Percentiles rank a stretch among this genome's conserved stretches.
These are phyloP conservation scores for Nettapus auritus DNA, from an alignment of 2,113 vertebrate species.

Conservation along the genomic window DNA sequence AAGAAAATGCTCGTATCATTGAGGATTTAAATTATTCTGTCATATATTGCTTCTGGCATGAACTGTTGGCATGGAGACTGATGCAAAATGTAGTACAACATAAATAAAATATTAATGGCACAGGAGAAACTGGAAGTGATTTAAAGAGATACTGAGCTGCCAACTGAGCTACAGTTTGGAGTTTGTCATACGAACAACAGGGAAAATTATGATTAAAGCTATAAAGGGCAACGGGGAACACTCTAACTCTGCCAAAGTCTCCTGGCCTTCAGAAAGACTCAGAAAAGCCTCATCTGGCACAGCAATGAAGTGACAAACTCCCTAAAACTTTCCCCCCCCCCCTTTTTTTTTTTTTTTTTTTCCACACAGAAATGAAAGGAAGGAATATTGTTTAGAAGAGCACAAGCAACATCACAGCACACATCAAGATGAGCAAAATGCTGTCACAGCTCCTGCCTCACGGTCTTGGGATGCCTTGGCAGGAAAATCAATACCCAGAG, in stretches of 20 bases:
- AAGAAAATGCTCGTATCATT: background rate
- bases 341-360: background rate
- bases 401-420: background rate
- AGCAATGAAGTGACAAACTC: background rate
- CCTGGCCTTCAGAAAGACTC: background rate
- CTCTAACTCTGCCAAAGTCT: background rate
- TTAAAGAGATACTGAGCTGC: slow-evolving; percentile 46
- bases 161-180: background rate
- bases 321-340: background rate
- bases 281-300: background rate
- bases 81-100: slow-evolving; percentile 32
- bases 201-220: background rate
- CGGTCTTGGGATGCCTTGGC: background rate
- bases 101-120: slow-evolving; percentile 68
- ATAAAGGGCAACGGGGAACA: background rate
- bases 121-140: background rate
- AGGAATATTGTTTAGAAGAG: background rate
- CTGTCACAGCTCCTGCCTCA: background rate
- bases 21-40: slow-evolving; percentile 29
- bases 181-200: background rate
- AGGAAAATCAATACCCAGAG: background rate
- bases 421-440: background rate
- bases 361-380: background rate
- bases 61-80: slow-evolving; percentile 69
- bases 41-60: slow-evolving; percentile 53